Conservation (phyloP, 1,140 invertebrate genomes). For the Rhizoglyphus robini region DNA sequence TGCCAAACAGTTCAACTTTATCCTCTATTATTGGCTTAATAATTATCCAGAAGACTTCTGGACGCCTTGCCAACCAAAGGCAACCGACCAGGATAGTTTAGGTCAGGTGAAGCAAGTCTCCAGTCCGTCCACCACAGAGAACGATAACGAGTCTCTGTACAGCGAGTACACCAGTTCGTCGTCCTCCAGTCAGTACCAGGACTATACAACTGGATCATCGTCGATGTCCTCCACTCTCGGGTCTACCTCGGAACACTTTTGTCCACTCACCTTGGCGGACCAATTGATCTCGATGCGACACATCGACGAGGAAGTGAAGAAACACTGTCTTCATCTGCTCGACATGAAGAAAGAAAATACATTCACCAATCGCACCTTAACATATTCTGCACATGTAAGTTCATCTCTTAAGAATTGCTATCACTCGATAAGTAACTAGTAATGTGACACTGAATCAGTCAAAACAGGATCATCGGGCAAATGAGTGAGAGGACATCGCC, state of each 20-base stretch:
- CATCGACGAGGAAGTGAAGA: conserved; percentile 19
- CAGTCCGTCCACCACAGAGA: background rate
- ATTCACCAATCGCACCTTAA: background rate
- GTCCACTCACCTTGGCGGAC: conserved; percentile 9
- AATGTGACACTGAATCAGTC: too few relatives aligned
- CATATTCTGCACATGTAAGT: conserved; percentile 5
- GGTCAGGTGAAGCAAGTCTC: too few relatives aligned
- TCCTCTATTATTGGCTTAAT: conserved; percentile 23
- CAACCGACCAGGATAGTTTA: background rate
- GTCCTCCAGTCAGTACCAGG: background rate
- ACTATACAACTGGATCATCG: background rate
- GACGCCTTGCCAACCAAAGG: conserved; percentile 6
- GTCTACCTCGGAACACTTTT: background rate
- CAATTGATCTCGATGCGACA: conserved; percentile 9
- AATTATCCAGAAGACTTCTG: conserved; percentile 25
- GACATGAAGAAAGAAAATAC: conserved; percentile 19
- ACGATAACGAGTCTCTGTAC: background rate
- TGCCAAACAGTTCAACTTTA: conserved; percentile 22
- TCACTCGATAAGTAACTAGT: too few relatives aligned
- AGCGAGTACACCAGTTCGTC: background rate
- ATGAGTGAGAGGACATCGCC: too few relatives aligned
- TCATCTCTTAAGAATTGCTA: too few relatives aligned
- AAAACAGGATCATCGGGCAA: too few relatives aligned
- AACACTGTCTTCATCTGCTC: conserved; percentile 11
- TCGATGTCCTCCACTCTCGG: conserved; percentile 6